Conservation (phyloP, 2,113 vertebrate genomes). For the Glaucidium brasilianum region DNA sequence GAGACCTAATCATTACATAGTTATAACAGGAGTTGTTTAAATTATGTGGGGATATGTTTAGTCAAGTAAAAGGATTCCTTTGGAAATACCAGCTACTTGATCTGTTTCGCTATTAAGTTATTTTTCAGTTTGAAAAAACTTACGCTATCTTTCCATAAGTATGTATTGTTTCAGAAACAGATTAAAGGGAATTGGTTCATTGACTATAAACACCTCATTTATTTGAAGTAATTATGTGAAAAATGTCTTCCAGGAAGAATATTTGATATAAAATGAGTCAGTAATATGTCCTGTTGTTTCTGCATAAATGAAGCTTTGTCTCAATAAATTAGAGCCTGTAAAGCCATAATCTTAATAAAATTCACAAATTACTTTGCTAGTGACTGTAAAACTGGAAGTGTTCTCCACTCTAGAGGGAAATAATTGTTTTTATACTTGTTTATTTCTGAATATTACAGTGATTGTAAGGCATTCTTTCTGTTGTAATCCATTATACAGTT, state of each 20-base stretch:
- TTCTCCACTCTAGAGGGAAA: slow-evolving; percentile 34
- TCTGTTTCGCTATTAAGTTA: background rate
- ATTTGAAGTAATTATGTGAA: slow-evolving; percentile 53
- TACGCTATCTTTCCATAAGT: background rate
- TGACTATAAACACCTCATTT: slow-evolving; percentile 35
- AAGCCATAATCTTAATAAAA: slow-evolving; percentile 54
- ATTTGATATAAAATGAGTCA: slow-evolving; percentile 33
- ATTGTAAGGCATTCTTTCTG: background rate
- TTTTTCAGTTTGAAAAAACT: background rate
- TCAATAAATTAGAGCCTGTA: slow-evolving; percentile 47
- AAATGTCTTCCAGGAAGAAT: slow-evolving; percentile 27
- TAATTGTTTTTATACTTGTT: slow-evolving; percentile 33
- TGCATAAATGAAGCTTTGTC: slow-evolving; percentile 43
- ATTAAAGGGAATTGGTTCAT: slow-evolving; percentile 20
- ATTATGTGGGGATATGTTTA: background rate
- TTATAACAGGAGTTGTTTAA: background rate
- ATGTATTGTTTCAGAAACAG: background rate
- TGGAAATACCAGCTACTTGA: background rate
- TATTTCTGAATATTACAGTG: slow-evolving; percentile 30
- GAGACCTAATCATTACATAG: background rate
- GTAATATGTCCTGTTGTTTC: background rate
- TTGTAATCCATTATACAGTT: background rate
- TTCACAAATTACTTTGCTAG: slow-evolving; percentile 43
- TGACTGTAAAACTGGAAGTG: slow-evolving; percentile 25
- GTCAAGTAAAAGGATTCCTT: background rate